Percentiles rank a stretch among this genome's conserved stretches.
phyloP scores from a whole-genome alignment of 2,797 vertebrate species.

The Sitta carolinensis region DNA sequence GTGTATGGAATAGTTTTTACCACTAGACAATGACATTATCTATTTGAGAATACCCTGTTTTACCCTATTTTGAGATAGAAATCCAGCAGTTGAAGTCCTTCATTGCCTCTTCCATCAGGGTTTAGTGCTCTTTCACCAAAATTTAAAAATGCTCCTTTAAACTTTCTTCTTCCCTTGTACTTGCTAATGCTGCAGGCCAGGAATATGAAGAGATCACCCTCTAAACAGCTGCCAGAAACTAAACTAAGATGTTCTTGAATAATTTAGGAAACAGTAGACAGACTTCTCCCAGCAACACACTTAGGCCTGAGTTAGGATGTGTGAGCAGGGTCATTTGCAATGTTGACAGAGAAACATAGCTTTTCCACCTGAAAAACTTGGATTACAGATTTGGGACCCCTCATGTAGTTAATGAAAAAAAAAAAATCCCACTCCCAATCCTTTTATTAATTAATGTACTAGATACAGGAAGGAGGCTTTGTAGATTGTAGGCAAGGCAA shows the following conservation, averaged over 20 bases:
- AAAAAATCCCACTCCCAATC: background rate
- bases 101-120: background rate
- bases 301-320: background rate
- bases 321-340: background rate
- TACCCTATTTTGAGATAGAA: background rate
- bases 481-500: background rate
- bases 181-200: background rate
- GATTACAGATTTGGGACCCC: background rate
- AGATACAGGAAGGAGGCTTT: background rate
- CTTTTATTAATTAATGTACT: background rate
- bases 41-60: background rate
- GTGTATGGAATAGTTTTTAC: background rate
- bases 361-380: background rate
- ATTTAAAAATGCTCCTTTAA: background rate
- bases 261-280: background rate
- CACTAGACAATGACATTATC: background rate
- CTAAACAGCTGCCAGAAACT: background rate
- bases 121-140: background rate
- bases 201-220: background rate
- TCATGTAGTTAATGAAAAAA: background rate
- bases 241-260: background rate
- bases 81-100: background rate
- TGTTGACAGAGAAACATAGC: background rate
- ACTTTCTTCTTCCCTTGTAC: background rate
- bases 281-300: background rate